Conservation (phyloP, 2,113 vertebrate species). For the Symphodus melops region DNA sequence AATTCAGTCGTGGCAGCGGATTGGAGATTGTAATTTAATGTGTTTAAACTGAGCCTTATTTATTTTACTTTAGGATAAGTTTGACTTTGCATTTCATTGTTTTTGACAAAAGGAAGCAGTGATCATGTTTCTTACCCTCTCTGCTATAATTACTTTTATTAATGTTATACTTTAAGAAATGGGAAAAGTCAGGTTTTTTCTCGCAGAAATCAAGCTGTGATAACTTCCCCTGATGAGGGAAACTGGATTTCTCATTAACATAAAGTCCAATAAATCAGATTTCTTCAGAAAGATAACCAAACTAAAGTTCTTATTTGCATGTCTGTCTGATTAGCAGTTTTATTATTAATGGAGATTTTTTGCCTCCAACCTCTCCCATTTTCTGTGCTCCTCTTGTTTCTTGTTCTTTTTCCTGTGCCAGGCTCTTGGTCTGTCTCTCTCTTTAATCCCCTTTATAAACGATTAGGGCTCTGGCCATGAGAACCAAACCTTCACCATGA, state of each 20-base stretch:
- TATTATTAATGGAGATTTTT: not conserved
- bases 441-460: conserved; percentile 67
- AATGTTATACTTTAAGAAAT: not conserved
- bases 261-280: not conserved
- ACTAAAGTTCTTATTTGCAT: conserved; percentile 26
- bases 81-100: conserved; percentile 3
- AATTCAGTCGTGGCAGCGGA: conserved; percentile 2
- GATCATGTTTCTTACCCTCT: not conserved
- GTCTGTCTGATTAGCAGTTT: conserved; percentile 20
- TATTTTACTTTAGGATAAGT: conserved; percentile 11
- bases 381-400: conserved; percentile 9
- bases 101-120: not conserved
- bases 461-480: conserved; percentile 62
- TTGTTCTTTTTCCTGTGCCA: conserved; percentile 12
- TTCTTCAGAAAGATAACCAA: not conserved
- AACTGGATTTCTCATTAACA: not conserved
- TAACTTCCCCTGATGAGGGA: not conserved
- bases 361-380: not conserved
- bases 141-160: not conserved
- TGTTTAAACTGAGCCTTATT: conserved; percentile 15
- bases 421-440: conserved; percentile 17
- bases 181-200: not conserved
- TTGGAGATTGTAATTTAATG: conserved; percentile 3
- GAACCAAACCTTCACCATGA: conserved; percentile 76
- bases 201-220: conserved; percentile 7